Evolutionary conservation across 92 coral and sea anemone genomes (phyloP), one percentile per base, ranked within the genome.

Genomic region (Blastomussa wellsi): DNA sequence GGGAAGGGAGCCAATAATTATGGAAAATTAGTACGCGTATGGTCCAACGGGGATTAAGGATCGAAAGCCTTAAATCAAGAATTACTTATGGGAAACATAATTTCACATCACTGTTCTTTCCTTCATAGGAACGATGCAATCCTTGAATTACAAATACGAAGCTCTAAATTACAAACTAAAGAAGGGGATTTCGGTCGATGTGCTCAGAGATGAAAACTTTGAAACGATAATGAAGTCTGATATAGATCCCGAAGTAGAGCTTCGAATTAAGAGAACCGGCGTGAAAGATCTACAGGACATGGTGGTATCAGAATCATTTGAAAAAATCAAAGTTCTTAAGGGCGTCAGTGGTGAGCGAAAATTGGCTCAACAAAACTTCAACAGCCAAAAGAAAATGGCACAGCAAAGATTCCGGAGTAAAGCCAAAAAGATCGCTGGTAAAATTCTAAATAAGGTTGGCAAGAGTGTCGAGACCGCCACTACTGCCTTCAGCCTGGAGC

Each of bases 291-390:
- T 82, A 47, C 79, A 68, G 17, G 86, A 82, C 1, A 57, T 42
- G 22, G 86, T 82, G 5, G 86, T 82, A 29, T 19, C 78, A 4
- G 86, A 82, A 82, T 70, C 79, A 66, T 82, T 82, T 66, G 37
- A 82, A 9, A 48, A 70, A 19, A 82, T 82, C 60, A 82, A 82
- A 39, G 33, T 1, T 14, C 44, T 82, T 49, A 28, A 13, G 19
- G 86, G 86, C 7, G 78, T 49, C 28, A 35, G 86, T 29, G 47
- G 19, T 53, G 48, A 82, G 66, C 62, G 32, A 17, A 66, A 48
- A 33, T 32, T 70, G 55, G 47, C 86, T 17, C 86, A 82, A 44
- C 79, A 82, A 42, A 82, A 82, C 66, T 82, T 82, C 48, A 82
- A 82, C 29, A 82, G 55, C n/a, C 79, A 69, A 12, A 82, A 82